Evolutionary conservation across 2,888 invertebrate species (phyloP).

Genomic region (Pachydiplax longipennis): DNA sequence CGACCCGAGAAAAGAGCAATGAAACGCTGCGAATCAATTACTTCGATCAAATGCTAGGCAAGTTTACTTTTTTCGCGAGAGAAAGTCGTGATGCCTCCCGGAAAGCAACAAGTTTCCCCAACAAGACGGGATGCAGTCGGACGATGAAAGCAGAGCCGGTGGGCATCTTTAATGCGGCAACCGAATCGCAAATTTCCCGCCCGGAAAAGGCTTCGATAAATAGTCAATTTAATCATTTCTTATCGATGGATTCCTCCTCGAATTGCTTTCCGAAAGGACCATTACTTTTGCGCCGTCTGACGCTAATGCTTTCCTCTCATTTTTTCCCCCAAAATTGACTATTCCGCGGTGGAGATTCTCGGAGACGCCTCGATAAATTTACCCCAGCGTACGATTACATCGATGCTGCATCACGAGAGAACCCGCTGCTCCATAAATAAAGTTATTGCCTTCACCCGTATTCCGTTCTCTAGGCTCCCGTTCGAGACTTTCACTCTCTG

Average conservation of each 20-base stretch:
- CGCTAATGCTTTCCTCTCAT: not conserved
- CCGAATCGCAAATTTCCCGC: not conserved
- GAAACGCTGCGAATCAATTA: no score
- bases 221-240: not conserved
- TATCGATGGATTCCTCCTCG: not conserved
- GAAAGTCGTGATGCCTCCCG: not conserved
- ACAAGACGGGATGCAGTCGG: not conserved
- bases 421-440: constrained; percentile 3
- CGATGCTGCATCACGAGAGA: not conserved
- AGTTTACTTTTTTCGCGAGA: no score
- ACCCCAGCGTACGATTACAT: not conserved
- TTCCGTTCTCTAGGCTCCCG: not conserved
- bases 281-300: not conserved
- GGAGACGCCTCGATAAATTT: not conserved
- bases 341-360: not conserved
- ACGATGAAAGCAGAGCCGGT: not conserved
- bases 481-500: constrained; percentile 22
- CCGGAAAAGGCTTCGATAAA: not conserved
- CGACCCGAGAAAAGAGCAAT: no score
- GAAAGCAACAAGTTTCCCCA: not conserved
- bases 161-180: not conserved
- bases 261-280: not conserved
- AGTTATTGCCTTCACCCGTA: constrained; percentile 3
- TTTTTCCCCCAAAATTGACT: not conserved
- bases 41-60: no score